Base-by-base conservation (phyloP, 2,797 vertebrate genomes). In the Sebastes umbrosus region DNA sequence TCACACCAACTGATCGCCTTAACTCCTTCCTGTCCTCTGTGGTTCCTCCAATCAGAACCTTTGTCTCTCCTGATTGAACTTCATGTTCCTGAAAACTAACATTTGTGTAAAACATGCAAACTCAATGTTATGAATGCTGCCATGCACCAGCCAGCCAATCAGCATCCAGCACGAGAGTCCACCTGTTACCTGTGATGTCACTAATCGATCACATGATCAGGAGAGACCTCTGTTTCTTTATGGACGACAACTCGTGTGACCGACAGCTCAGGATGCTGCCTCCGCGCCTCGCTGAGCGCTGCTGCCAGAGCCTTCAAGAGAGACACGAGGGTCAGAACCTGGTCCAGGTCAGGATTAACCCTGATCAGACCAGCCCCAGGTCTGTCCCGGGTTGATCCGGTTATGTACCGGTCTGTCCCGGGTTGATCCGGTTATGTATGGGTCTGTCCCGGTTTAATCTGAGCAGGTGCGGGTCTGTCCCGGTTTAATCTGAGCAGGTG, bases 221-320 rank as follows among this genome's bases (percentile, higher is more conserved):
- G 96, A 25, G 96, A 94, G 3, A 98, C 96, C 92, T 99, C 97
- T 0, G 97, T 99, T 94, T 98, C 97, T 95, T 98, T 98, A 86
- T 98, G 97, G 90, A 99, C 96, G 3, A 99, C 97, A 43, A 99
- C 97, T 84, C 97, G 97, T 77, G 98, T 99, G 92, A 99, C 97
- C 0, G 97, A 98, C 96, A 99, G 97, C 93, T 99, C 98, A 1
- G 98, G 98, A 85, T 99, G 98, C 93, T 98, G 97, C 73, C 97
- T 96, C 89, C 96, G 97, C 0, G 97, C 97, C 69, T 98, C 97
- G 73, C 96, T 97, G 83, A 99, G 98, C 2, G 96, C 97, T 84
- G 96, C 96, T 0, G 96, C 97, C 12, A 99, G 94, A 70, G 98
- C 97, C 97, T 92, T 90, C 3, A 86, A 80, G 13, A 90, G 58